Evolutionary conservation across 2,113 vertebrate species (phyloP), one percentile per base, ranked within the genome.

Genomic region (Onychostoma macrolepis): DNA sequence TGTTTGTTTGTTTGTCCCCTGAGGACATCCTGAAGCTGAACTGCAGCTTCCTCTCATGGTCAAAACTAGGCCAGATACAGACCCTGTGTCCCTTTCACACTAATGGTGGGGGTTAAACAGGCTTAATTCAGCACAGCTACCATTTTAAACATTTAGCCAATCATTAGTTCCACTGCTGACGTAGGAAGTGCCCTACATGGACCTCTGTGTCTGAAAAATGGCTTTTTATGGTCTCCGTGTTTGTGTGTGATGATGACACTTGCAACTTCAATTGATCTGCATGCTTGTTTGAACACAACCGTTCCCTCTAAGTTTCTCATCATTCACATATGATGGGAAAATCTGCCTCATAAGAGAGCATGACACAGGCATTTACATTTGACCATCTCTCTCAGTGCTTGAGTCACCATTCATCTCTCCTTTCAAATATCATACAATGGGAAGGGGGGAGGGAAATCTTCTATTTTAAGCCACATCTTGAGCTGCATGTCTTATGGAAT

Each of bases 381-480:
- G 75, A 28, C 26, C 75, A 71, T 72, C 19, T 41, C 69, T 41
- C 19, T 41, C 36, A 30, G 48, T 50, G 28, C 76, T 53, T 50
- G 76, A 78, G 76, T 78, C 76, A 53, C 76, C 48, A 53, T 53
- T 78, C 28, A 78, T 78, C 76, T 33, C 69, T 72, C 45, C 71
- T 65, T 53, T 78, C 61, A n/a, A 56, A 74, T 85, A 83, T 81
- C 77, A 77, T 69, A 72, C 69, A 87, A 71, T 74, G 78, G 53
- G 38, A 84, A 75, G 67, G 65, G 48, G 30, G 78, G 24, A 63
- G 71, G 71, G 19, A 77, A 7, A 5, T 43, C 3, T 41, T 76
- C 83, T 87, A 85, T 89, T 85, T 89, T 41, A 81, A 78, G 86
- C 82, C 83, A 71, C 48, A 12, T 87, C 88, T 85, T 80, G 24